Base-by-base conservation (phyloP, 2,797 vertebrate genomes). In the Odontamblyopus lacepedii region DNA sequence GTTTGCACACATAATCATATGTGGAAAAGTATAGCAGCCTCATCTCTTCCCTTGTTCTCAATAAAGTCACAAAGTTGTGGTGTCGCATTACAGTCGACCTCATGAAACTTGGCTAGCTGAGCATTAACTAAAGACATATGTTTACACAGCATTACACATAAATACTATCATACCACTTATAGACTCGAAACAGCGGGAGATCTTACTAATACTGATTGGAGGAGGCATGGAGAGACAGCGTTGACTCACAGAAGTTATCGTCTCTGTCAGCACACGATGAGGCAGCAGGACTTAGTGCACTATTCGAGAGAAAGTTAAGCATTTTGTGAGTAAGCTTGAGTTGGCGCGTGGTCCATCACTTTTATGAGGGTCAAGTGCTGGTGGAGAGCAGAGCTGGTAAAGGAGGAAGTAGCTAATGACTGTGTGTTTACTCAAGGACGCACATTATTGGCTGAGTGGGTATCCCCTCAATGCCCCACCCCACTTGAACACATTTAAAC, bases 41-140 rank as follows among this genome's bases (percentile, higher is more conserved):
- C 67, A 67, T 79, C 73, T 85, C 9, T 41, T 26, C 85, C 82
- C 78, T 81, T 6, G 48, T 78, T 82, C 81, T 91, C 80, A 91
- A 89, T 87, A 91, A 93, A 91, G 83, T 91, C 89, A 86, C 84
- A 87, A 78, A 87, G 85, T 78, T 83, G 82, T 83, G 86, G 92
- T 92, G 85, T 93, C 81, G 74, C 64, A 26, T 94, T 93, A 91
- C 93, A 71, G 59, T 76, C 74, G 87, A 86, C 83, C 83, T 84
- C 83, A 81, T 87, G 80, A 92, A 92, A 88, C 78, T 71, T 50
- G 55, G 70, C 82, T 81, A 71, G 78, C 83, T 84, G 74, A 44
- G 72, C 83, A 82, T 86, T 90, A 91, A 90, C 86, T 85, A 81
- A 84, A 84, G 80, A 83, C 87, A 85, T 69, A 74, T 90, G 87